Evolutionary conservation across 2,797 vertebrate genomes (phyloP), one percentile per base, ranked within the genome.

Genomic region (Brachymystax lenok): DNA sequence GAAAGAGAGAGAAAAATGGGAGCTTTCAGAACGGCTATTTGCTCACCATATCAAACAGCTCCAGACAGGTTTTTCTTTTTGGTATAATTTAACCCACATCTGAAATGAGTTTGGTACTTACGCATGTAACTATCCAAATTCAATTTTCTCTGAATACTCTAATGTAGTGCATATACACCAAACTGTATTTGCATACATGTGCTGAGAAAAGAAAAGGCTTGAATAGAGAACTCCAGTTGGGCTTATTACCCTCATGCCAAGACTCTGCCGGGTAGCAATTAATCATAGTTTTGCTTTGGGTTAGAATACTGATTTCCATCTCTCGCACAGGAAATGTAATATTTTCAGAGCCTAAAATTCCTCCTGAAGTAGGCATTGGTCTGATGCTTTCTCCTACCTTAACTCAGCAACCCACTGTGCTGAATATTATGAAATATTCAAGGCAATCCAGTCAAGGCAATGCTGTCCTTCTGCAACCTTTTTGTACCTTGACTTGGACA

Each of bases 301-400:
- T 93, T 89, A 92, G 88, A 94, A 92, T 91, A 90, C 90, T 89
- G 89, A 93, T 94, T 92, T 88, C 87, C 88, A 91, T 92, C 87
- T 91, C 85, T 86, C 82, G 72, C 88, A 83, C 79, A 88, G 83
- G 87, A 88, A 89, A 85, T 84, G 86, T 88, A 87, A 90, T 90
- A 89, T 89, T 87, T 87, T 89, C 71, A 2, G 82, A 85, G 82
- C 79, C 84, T 82, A 86, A 90, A 85, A 87, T 85, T 79, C 88
- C 84, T 88, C 81, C 80, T 78, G 78, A 71, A 81, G 75, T 77
- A 61, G 83, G 82, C 85, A 71, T 87, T 72, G 82, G 85, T 90
- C 77, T 50, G 82, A 91, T 89, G 89, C 87, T 69, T 80, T 84
- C 72, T 80, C 81, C 79, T 85, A 46, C 70, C 40, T 24, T 70